Percentiles rank a stretch among this genome's conserved stretches.
phyloP scores from a whole-genome alignment of 2,888 invertebrate species.

The Lycaena phlaeas region DNA sequence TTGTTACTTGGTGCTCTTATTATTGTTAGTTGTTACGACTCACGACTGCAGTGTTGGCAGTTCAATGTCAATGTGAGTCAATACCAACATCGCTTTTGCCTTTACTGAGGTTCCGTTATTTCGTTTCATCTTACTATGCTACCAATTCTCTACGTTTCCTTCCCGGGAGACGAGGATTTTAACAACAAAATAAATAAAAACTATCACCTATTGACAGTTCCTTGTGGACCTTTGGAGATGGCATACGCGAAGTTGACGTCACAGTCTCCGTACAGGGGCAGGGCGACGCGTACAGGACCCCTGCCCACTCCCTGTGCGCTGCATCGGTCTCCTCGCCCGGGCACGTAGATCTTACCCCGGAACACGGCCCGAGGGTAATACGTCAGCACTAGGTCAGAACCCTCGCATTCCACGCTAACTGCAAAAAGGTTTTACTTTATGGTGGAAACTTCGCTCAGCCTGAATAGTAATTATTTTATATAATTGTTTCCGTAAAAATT shows the following conservation, averaged over 20 bases:
- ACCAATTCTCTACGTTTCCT: no score
- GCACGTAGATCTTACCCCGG: slow-evolving; percentile 85
- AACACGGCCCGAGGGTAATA: slow-evolving; percentile 76
- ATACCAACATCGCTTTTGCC: no score
- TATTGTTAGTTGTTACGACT: no score
- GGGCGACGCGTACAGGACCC: slow-evolving; percentile 61
- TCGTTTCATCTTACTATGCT: neutral
- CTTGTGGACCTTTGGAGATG: slow-evolving; percentile 52
- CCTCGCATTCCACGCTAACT: slow-evolving; percentile 88
- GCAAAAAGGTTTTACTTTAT: no score
- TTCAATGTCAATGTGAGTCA: no score
- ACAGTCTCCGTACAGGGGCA: slow-evolving; percentile 74
- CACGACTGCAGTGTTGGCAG: no score
- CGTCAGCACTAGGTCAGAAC: slow-evolving; percentile 77
- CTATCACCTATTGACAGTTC: slow-evolving; percentile 59
- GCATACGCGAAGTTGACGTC: slow-evolving; percentile 73
- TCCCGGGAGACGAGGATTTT: no score
- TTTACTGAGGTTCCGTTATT: no score
- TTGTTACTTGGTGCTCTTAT: no score
- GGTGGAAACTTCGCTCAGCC: no score
- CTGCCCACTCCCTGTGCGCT: slow-evolving; percentile 69
- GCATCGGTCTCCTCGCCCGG: slow-evolving; percentile 83
- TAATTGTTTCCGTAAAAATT: no score
- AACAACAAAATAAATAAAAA: neutral
- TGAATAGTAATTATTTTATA: no score